Evolutionary conservation across 2,113 vertebrate species (phyloP), one percentile per base, ranked within the genome.

Genomic region (Bolborhynchus lineola): DNA sequence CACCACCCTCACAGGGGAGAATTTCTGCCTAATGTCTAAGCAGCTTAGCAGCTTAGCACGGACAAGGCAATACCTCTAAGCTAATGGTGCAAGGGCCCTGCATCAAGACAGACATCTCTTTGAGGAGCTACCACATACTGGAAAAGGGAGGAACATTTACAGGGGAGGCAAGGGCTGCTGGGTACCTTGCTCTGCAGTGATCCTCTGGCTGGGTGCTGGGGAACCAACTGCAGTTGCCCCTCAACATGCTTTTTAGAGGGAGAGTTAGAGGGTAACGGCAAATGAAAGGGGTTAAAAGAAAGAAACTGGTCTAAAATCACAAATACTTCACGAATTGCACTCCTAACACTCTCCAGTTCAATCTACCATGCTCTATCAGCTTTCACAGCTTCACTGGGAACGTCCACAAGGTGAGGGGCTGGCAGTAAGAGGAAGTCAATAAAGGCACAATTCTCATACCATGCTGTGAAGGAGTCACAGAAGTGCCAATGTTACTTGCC

Each of bases 371-470:
- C 85, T 94, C 82, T 52, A 41, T 64, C 60, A 37, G 80, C 94
- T 97, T 96, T 96, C 97, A 97, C 82, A 96, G 96, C 90, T 97
- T 95, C 71, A 8, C 19, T 81, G 88, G 92, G 94, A 95, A 95
- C 78, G 49, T 78, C 91, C 77, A 79, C 62, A 90, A 97, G 95
- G 92, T 94, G 93, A 97, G 90, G 93, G 95, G 86, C 65, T 81
- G 79, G 81, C 77, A 92, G 72, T 52, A n/a, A 11, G 82, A 88
- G 47, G 74, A 97, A 96, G 74, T 97, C 82, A 64, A 39, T 77
- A 88, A 83, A 41, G 92, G 47, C 52, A 82, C 57, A 50, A 71
- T 95, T 90, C 84, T 91, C 76, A 84, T 81, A 92, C 35, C 41
- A 31, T 78, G 31, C 92, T 88, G 92, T 0, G 21, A 95, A 78